phyloP scores from a whole-genome alignment of 1,140 invertebrate genomes.

The Nasonia longicornis region DNA sequence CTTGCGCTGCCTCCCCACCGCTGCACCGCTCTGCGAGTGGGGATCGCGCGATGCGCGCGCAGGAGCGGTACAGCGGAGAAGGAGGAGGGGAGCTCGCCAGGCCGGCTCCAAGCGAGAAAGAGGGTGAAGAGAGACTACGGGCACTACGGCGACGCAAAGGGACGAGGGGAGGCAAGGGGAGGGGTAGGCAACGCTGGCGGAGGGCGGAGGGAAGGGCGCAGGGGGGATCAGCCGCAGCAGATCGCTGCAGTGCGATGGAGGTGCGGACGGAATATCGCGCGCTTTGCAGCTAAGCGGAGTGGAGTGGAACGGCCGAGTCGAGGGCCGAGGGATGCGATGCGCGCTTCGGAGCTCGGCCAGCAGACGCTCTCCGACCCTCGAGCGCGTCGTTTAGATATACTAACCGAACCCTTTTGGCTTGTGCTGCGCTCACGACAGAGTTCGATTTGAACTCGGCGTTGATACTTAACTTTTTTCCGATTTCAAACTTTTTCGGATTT shows the following conservation, averaged over 20 bases:
- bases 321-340: slow-evolving; percentile 28
- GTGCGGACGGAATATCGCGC: not conserved
- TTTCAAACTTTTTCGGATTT: too few species aligned
- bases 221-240: slow-evolving; percentile 9
- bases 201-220: slow-evolving; percentile 30
- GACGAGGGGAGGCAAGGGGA: not conserved
- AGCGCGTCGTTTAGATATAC: not conserved
- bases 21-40: not conserved
- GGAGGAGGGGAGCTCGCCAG: slow-evolving; percentile 24
- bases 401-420: not conserved
- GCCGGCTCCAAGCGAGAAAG: slow-evolving; percentile 21
- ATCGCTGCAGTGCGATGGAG: not conserved
- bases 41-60: slow-evolving; percentile 50
- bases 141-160: not conserved
- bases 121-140: slow-evolving; percentile 41
- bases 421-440: not conserved
- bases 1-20: slow-evolving; percentile 32
- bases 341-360: not conserved
- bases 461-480: too few species aligned
- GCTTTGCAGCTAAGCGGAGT: not conserved
- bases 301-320: slow-evolving; percentile 42
- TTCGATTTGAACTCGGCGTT: not conserved
- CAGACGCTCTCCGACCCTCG: not conserved
- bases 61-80: slow-evolving; percentile 1
- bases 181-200: slow-evolving; percentile 27